Evolutionary conservation across 2,797 vertebrate genomes (phyloP), one percentile per base, ranked within the genome.

Genomic region (Botia almorhae): DNA sequence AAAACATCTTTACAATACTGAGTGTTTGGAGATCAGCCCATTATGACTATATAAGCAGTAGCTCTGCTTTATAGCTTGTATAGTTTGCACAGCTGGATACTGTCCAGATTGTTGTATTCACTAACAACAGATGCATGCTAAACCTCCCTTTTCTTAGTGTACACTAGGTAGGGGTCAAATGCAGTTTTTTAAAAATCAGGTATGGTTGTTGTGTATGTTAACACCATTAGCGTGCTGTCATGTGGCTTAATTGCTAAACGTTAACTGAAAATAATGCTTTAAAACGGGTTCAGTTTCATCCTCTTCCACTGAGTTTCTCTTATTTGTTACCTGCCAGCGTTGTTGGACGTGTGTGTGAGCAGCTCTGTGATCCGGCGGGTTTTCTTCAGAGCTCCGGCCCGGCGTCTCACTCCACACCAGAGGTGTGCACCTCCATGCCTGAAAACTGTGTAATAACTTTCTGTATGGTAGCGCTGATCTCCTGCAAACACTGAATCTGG

Each of bases 381-480:
- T 68, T 36, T 68, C 26, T 77, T 19, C 10, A 19, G 12, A 1
- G 60, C 29, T 63, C 60, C 16, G 1, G 17, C 43, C 43, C 4
- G 36, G 61, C 14, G 36, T 63, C 67, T 64, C 69, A 19, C 12
- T 70, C 61, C 72, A 53, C 63, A 6, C 33, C 3, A 56, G 76
- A 53, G 76, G 78, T 53, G 14, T 67, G 69, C 51, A 23, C 39
- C 77, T 84, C 70, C 82, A 63, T 61, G 68, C 68, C 76, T 70
- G 69, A 82, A 82, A 84, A 84, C 77, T 83, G 78, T 78, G 65
- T 78, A 83, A 86, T 84, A 84, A 78, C 78, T 79, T 76, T 79
- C 67, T 79, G 50, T 86, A 83, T 86, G 78, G 39, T 36, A 8
- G n/a, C 33, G 21, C 75, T n/a, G 63, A 86, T 86, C 84, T 82